Base-by-base conservation (phyloP, 2,888 invertebrate genomes). In the Lampropteryx suffumata region DNA sequence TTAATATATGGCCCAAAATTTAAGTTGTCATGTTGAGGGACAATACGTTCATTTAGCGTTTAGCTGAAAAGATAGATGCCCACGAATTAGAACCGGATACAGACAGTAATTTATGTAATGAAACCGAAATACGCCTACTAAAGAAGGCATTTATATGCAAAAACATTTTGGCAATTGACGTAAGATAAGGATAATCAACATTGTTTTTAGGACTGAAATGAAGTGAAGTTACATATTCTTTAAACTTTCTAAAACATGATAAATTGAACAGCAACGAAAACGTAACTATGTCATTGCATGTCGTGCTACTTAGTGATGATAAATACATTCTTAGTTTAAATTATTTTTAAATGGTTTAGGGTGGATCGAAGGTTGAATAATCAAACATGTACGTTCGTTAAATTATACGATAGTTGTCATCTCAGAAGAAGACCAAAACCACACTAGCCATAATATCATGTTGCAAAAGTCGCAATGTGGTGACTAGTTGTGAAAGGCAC, bases 391-490 rank as follows among this genome's bases (percentile, higher is more conserved):
- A 17, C 7, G 12, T 32, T 11, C 4, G 32, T 32, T 12, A n/a
- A 37, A n/a, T 37, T 48, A 24, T 36, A 10, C 30, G n/a, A 21
- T 11, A 10, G 14, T 32, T 33, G 17, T 28, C 47, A 24, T 13
- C 9, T 34, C 34, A 29, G 27, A 46, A 42, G 46, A 47, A 34
- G 41, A 37, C 12, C 17, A 42, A 48, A 39, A 44, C 40, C 41
- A 41, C 41, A 48, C 9, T 44, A 50, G 48, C 49, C 59, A 60
- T 57, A 50, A 54, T 50, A 53, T 51, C 57, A 62, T 65, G 62
- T 59, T 51, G 59, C 56, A 62, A 65, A 61, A 75, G 69, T 71
- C 57, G 71, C 68, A 74, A 69, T 58, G 56, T 68, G 57, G 56
- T 62, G 67, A 57, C 57, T 53, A 53, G 51, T 61, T 66, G 59